phyloP scores from a whole-genome alignment of 2,797 vertebrate species.

The Chiroxiphia lanceolata region DNA sequence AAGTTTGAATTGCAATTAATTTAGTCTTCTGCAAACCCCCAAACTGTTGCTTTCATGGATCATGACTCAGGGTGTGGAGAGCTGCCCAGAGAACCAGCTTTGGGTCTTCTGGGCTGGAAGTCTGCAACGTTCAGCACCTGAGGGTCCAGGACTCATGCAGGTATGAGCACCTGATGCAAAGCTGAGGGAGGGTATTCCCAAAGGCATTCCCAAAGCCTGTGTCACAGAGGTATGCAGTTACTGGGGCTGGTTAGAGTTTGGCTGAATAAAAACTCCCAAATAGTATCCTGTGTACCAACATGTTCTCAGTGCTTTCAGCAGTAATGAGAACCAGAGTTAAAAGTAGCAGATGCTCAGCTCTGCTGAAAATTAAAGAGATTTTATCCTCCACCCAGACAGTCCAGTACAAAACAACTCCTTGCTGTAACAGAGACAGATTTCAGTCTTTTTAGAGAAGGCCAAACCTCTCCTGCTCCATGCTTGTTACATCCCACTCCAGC shows the following conservation, averaged over 20 bases:
- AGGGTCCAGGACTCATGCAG: neutral
- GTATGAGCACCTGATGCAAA: accelerated
- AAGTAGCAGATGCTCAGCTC: slow-evolving; percentile 20
- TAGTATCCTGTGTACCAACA: neutral
- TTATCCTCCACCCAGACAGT: neutral
- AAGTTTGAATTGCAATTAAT: neutral
- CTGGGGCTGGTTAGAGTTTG: neutral
- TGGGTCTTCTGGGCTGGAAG: neutral
- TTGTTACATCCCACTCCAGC: neutral
- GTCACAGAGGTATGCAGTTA: neutral
- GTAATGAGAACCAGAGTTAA: neutral
- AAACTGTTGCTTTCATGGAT: neutral
- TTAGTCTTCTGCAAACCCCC: neutral
- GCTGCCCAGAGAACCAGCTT: neutral
- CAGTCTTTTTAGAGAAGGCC: neutral
- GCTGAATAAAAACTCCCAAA: neutral
- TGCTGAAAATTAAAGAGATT: neutral
- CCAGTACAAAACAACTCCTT: neutral
- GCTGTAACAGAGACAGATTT: neutral
- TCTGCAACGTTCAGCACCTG: accelerated
- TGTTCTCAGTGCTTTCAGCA: neutral
- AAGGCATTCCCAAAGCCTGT: neutral
- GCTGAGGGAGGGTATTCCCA: neutral
- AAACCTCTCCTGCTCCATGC: neutral
- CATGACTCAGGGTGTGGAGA: neutral